A percentile compares a stretch with the other conserved stretches of the same genome.
phyloP scores from a whole-genome alignment of 1,140 invertebrate genomes.

The Temnothorax nylanderi region DNA sequence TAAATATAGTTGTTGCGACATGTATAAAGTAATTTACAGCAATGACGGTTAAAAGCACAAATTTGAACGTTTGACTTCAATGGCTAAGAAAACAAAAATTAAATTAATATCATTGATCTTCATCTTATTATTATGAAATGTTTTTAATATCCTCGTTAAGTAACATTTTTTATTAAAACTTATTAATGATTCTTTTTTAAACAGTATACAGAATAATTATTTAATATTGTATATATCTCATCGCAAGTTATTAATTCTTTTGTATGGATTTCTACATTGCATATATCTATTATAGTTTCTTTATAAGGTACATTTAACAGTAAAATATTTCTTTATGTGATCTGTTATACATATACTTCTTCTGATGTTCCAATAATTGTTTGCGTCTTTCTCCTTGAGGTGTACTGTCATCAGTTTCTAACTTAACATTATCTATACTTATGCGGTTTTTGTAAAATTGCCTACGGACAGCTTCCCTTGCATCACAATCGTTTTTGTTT shows the following conservation, averaged over 20 bases:
- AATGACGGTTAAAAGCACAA: not conserved
- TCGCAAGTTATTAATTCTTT: not conserved
- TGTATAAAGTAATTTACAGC: too few species aligned
- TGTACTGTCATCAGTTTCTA: slow-evolving; percentile 77
- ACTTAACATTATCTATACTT: slow-evolving; percentile 79
- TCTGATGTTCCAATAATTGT: slow-evolving; percentile 77
- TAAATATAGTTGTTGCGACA: too few species aligned
- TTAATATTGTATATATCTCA: not conserved
- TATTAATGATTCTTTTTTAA: too few species aligned
- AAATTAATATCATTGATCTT: not conserved
- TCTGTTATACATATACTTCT: slow-evolving; percentile 76
- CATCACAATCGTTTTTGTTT: not conserved
- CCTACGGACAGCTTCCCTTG: slow-evolving; percentile 55
- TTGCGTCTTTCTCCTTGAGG: slow-evolving; percentile 81
- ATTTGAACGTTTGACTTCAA: not conserved
- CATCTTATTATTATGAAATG: not conserved
- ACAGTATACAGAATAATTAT: not conserved
- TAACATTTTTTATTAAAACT: too few species aligned
- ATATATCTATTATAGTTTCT: not conserved
- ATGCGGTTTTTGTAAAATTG: slow-evolving; percentile 82
- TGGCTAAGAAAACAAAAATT: not conserved
- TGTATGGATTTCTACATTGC: not conserved
- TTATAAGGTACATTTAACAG: not conserved
- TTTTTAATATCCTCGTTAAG: not conserved
- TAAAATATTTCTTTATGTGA: not conserved